Base-by-base conservation (phyloP, 1,140 invertebrate species). In the Arion vulgaris region DNA sequence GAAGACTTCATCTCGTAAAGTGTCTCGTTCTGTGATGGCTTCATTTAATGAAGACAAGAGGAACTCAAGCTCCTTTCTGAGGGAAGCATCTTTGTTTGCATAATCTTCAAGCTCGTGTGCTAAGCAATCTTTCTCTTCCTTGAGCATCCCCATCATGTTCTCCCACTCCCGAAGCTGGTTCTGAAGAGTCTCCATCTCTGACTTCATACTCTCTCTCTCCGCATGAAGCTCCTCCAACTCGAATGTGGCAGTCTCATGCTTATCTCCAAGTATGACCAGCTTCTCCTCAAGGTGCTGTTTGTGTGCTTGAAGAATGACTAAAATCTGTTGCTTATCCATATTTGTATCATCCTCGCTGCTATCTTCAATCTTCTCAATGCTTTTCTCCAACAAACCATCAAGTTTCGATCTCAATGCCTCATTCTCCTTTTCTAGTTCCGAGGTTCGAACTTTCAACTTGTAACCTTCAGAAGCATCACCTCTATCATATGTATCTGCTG, bases 91-190 rank as follows among this genome's bases (percentile, higher is more conserved):
- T 26, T 84, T 79, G 57, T 86, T 86, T 38, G 89, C 88, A 45
- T 86, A 83, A 74, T 88, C 88, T 79, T 89, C 89, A 17, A 92
- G 83, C 83, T 90, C 88, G 32, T 88, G 82, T 28, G 87, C 79
- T 36, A 89, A 86, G 38, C 81, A 79, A 57, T 91, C 89, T 57
- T 89, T 88, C 49, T 92, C 91, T 36, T 85, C 85, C 74, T 89
- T 88, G 75, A 91, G 74, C 86, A 91, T 90, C 0, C 85, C 74
- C 88, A 92, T 90, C 83, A 91, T 84, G 68, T 86, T 85, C 68
- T 92, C 91, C 95, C 95, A 80, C 95, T 96, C 90, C 89, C 95
- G 0, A 91, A 96, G 73, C 34, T 84, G 76, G 5, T 72, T 74
- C 32, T 84, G 84, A 38, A 86, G 41, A 23, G 72, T 32, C n/a